Conservation (phyloP, 1,140 invertebrate genomes). For the Drosophila pectinifera region DNA sequence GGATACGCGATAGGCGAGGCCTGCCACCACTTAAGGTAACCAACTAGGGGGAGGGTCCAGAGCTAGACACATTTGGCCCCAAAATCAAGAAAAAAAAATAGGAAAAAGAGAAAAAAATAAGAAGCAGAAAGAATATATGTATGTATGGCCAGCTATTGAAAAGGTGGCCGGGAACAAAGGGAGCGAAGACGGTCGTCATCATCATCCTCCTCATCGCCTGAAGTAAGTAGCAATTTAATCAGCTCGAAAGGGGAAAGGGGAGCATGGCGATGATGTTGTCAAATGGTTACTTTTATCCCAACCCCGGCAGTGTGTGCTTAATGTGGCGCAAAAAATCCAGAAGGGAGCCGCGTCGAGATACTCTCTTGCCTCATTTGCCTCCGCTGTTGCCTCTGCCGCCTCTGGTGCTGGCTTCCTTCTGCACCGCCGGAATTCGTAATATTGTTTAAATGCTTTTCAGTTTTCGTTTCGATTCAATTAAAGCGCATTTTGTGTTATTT, state of each 20-base stretch:
- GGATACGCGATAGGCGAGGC: slow-evolving; percentile 40
- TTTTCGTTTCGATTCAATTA: slow-evolving; percentile 72
- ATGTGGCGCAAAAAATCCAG: slow-evolving; percentile 68
- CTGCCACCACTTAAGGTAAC: slow-evolving; percentile 67
- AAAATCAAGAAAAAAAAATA: slow-evolving; percentile 32
- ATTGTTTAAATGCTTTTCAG: slow-evolving; percentile 71
- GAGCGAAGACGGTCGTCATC: slow-evolving; percentile 48
- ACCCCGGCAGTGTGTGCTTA: slow-evolving; percentile 52
- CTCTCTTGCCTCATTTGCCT: slow-evolving; percentile 67
- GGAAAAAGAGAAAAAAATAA: neutral
- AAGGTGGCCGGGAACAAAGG: slow-evolving; percentile 65
- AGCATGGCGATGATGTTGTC: slow-evolving; percentile 74
- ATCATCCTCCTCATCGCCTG: slow-evolving; percentile 38
- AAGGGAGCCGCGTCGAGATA: slow-evolving; percentile 54
- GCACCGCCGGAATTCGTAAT: slow-evolving; percentile 68
- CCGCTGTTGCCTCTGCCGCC: no score
- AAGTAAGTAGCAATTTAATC: slow-evolving; percentile 76
- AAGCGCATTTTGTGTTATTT: slow-evolving; percentile 63
- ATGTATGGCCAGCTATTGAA: slow-evolving; percentile 50
- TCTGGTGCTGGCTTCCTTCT: slow-evolving; percentile 11
- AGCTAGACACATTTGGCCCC: slow-evolving; percentile 74
- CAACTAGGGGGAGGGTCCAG: slow-evolving; percentile 29
- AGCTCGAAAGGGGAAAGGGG: slow-evolving; percentile 38
- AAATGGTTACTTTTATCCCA: slow-evolving; percentile 57
- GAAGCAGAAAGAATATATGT: slow-evolving; percentile 19